Percentiles rank a stretch among this genome's conserved stretches.
phyloP scores from a whole-genome alignment of 2,888 invertebrate genomes.

The Ectropis crepuscularia region DNA sequence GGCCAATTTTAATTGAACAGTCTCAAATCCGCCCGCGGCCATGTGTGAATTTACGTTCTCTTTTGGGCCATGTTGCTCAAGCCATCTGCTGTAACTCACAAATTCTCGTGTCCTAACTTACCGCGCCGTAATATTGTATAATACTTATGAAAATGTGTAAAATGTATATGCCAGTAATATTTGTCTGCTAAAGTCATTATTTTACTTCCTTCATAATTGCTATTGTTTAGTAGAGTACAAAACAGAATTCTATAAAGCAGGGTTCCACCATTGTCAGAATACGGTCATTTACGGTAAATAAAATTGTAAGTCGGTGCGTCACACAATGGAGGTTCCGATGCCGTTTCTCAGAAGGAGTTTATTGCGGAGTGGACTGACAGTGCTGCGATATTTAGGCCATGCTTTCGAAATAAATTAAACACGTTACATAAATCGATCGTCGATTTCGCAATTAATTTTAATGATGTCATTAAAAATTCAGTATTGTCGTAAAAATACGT shows the following conservation, averaged over 20 bases:
- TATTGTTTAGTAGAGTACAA: slow-evolving; percentile 19
- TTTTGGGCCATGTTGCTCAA: slow-evolving; percentile 30
- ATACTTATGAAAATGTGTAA: neutral
- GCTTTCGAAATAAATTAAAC: slow-evolving; percentile 29
- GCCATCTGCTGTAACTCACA: slow-evolving; percentile 24
- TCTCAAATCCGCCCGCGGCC: slow-evolving; percentile 27
- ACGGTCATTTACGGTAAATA: slow-evolving; percentile 41
- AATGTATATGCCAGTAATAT: neutral
- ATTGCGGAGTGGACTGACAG: slow-evolving; percentile 33
- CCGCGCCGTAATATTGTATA: slow-evolving; percentile 1
- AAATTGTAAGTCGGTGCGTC: slow-evolving; percentile 36
- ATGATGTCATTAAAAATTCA: slow-evolving; percentile 3
- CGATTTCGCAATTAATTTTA: slow-evolving; percentile 7
- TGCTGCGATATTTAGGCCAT: slow-evolving; percentile 27
- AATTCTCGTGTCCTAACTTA: slow-evolving; percentile 10
- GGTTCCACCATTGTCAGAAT: slow-evolving; percentile 32
- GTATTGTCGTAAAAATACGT: neutral
- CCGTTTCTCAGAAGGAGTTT: slow-evolving; percentile 41
- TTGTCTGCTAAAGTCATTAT: slow-evolving; percentile 4
- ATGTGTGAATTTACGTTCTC: slow-evolving; percentile 29
- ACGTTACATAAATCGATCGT: slow-evolving; percentile 9
- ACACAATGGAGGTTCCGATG: slow-evolving; percentile 32
- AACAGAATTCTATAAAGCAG: slow-evolving; percentile 16
- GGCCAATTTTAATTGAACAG: slow-evolving; percentile 30
- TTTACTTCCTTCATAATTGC: slow-evolving; percentile 14